Evolutionary conservation across 2,888 invertebrate genomes (phyloP).

Genomic region (Tillus elongatus): DNA sequence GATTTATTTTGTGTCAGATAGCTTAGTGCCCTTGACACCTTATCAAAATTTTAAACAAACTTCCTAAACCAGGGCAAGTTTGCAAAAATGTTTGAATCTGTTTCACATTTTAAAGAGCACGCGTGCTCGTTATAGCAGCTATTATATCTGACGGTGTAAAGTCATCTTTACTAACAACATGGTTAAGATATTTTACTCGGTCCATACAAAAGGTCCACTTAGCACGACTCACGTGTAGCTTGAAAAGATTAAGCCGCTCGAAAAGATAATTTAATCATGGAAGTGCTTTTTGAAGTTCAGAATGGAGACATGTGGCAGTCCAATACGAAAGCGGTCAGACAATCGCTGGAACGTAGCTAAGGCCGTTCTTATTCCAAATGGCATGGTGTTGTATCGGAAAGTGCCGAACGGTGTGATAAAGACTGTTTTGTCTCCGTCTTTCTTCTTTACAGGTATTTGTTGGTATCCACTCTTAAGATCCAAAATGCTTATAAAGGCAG

Average conservation of each 20-base stretch:
- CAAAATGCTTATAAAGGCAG: constrained; percentile 15
- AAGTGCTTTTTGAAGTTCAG: constrained; percentile 15
- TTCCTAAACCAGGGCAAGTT: constrained; percentile 19
- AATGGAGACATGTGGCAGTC: too few relatives aligned
- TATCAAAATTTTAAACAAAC: constrained; percentile 18
- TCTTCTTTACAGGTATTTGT: constrained; percentile 13
- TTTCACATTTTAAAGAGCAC: constrained; percentile 18
- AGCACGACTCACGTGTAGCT: constrained; percentile 12
- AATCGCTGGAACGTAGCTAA: constrained; percentile 25
- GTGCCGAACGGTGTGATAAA: constrained; percentile 26
- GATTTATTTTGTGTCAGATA: constrained; percentile 16
- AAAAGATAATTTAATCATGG: constrained; percentile 11
- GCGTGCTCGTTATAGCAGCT: constrained; percentile 16
- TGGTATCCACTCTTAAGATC: constrained; percentile 18
- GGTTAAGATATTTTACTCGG: constrained; percentile 13
- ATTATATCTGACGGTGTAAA: constrained; percentile 19
- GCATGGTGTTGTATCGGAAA: constrained; percentile 21
- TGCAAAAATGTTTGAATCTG: constrained; percentile 20
- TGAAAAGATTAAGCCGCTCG: constrained; percentile 10
- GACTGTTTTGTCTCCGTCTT: constrained; percentile 17
- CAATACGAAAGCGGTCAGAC: constrained; percentile 21
- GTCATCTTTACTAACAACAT: constrained; percentile 17
- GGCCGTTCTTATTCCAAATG: constrained; percentile 24
- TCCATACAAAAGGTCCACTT: constrained; percentile 14
- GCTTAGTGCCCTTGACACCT: constrained; percentile 16